Conservation (phyloP, 2,888 invertebrate genomes). For the Cataglyphis cursor region DNA sequence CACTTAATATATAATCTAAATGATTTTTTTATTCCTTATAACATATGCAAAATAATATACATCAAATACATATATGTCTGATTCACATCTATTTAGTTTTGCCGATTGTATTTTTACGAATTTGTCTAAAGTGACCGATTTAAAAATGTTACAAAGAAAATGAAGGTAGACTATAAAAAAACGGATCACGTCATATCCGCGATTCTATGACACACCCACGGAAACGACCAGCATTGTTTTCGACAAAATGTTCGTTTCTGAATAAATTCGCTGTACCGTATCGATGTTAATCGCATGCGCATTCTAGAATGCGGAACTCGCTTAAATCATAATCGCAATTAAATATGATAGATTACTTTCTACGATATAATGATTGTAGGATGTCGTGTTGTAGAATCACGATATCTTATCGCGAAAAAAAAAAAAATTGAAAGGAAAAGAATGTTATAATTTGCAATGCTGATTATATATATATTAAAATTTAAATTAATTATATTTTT, state of each 20-base stretch:
- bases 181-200: slow-evolving; percentile 65
- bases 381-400: background rate
- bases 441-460: background rate
- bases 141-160: slow-evolving; percentile 40
- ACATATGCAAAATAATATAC: background rate
- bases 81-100: background rate
- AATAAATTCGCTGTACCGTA: slow-evolving; percentile 71
- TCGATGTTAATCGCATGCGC: slow-evolving; percentile 63
- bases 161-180: slow-evolving; percentile 39
- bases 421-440: background rate
- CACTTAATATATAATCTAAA: background rate
- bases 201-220: slow-evolving; percentile 68
- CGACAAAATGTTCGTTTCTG: slow-evolving; percentile 71
- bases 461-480: background rate
- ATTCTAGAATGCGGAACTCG: slow-evolving; percentile 54
- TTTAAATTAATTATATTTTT: background rate
- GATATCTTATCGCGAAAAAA: slow-evolving; percentile 4
- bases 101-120: background rate
- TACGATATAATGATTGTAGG: background rate
- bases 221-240: slow-evolving; percentile 67
- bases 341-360: slow-evolving; percentile 44
- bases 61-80: background rate
- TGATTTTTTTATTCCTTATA: background rate
- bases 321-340: slow-evolving; percentile 54
- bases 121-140: background rate